Percentiles rank a stretch among this genome's conserved stretches.
Conservation (phyloP, 2,113 vertebrate genomes). For the Lepus europaeus region DNA sequence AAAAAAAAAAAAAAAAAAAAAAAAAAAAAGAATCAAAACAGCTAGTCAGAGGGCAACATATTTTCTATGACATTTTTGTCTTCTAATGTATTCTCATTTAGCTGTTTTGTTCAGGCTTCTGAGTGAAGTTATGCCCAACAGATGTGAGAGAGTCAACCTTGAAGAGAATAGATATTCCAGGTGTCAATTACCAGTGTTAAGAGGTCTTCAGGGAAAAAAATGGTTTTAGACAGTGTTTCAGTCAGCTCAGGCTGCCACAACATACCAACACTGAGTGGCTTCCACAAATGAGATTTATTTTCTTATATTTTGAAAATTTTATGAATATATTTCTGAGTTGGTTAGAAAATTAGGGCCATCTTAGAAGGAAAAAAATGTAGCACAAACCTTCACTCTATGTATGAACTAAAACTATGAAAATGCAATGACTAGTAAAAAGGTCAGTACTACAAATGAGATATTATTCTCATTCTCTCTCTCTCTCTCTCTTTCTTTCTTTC, state of each 20-base stretch:
- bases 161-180: background rate
- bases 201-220: background rate
- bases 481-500: background rate
- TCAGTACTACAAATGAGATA: background rate
- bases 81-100: background rate
- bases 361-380: background rate
- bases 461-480: background rate
- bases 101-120: background rate
- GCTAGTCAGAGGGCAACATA: background rate
- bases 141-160: background rate
- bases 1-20: no score
- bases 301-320: background rate
- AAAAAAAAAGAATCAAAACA: no score
- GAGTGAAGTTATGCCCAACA: background rate
- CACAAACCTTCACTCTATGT: background rate
- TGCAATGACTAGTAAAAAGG: background rate
- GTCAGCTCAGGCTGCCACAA: background rate
- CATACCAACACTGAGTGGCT: no score
- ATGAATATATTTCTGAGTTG: background rate
- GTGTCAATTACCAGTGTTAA: background rate
- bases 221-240: background rate
- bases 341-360: background rate
- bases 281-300: background rate
- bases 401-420: background rate
- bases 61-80: background rate